Percentiles rank a stretch among this genome's conserved stretches.
These are phyloP conservation scores for Coccyzus lansbergi DNA, from an alignment of 2,797 vertebrate species.

Conservation along the genomic window DNA sequence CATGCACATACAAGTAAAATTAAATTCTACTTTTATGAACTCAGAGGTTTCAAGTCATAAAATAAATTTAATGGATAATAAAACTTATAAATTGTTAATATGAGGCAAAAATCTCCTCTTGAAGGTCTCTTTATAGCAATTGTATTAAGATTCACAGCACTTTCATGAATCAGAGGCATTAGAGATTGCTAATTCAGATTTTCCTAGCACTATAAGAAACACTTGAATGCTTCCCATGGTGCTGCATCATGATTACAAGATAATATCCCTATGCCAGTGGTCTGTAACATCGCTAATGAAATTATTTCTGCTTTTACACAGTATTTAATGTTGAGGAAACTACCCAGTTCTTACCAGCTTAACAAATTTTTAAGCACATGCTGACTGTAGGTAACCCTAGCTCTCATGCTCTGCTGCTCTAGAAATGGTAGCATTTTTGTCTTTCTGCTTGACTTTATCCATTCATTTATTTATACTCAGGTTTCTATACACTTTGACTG, in stretches of 20 bases:
- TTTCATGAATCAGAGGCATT: not conserved
- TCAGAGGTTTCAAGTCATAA: not conserved
- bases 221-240: not conserved
- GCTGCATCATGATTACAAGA: not conserved
- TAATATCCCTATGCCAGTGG: not conserved
- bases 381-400: not conserved
- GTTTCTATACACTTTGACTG: not conserved
- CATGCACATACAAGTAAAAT: fast-evolving
- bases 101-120: not conserved
- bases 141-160: not conserved
- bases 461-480: not conserved
- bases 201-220: not conserved
- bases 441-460: not conserved
- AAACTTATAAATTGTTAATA: not conserved
- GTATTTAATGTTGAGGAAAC: not conserved
- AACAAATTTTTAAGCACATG: not conserved
- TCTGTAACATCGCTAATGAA: not conserved
- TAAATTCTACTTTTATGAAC: not conserved
- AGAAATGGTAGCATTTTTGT: not conserved
- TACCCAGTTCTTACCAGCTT: not conserved
- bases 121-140: not conserved
- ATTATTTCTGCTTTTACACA: not conserved
- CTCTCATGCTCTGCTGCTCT: not conserved
- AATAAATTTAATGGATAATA: not conserved
- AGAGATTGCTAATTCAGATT: not conserved